A percentile compares a stretch with the other conserved stretches of the same genome.
These are phyloP conservation scores for Leptinotarsa undecemlineata DNA, from an alignment of 1,140 invertebrate genomes.

Conservation along the genomic window DNA sequence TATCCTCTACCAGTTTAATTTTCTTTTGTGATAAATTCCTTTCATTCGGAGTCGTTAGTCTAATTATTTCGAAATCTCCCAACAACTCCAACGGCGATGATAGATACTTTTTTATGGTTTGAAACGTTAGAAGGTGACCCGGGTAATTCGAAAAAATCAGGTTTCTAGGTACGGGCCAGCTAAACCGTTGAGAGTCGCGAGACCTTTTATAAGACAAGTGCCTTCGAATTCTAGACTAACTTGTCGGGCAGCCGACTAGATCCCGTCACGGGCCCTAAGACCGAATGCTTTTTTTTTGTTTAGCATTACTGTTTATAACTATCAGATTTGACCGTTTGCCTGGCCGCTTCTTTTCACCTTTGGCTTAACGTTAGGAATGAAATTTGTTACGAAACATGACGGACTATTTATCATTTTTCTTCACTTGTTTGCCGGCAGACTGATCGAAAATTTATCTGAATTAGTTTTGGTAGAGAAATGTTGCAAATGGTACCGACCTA, in stretches of 20 bases:
- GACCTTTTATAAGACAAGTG: constrained; percentile 13
- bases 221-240: constrained; percentile 12
- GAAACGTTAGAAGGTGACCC: constrained; percentile 17
- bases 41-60: background rate
- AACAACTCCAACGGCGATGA: constrained; percentile 1
- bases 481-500: too few species aligned
- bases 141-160: constrained; percentile 11
- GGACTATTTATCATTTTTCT: constrained; percentile 9
- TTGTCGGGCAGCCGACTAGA: constrained; percentile 7
- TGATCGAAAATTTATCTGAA: too few species aligned
- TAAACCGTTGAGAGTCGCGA: background rate
- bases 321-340: constrained; percentile 17
- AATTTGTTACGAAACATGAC: constrained; percentile 12
- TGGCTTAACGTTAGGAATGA: constrained; percentile 8
- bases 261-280: background rate
- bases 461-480: too few species aligned
- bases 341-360: constrained; percentile 13
- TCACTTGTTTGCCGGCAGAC: too few species aligned
- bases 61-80: constrained; percentile 8
- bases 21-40: too few species aligned
- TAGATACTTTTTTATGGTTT: background rate
- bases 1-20: too few species aligned
- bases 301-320: constrained; percentile 11
- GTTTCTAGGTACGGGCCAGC: constrained; percentile 15
- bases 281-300: constrained; percentile 7